These are phyloP conservation scores for Microcaecilia unicolor DNA, from an alignment of 2,797 vertebrate species.

Conservation along the genomic window DNA sequence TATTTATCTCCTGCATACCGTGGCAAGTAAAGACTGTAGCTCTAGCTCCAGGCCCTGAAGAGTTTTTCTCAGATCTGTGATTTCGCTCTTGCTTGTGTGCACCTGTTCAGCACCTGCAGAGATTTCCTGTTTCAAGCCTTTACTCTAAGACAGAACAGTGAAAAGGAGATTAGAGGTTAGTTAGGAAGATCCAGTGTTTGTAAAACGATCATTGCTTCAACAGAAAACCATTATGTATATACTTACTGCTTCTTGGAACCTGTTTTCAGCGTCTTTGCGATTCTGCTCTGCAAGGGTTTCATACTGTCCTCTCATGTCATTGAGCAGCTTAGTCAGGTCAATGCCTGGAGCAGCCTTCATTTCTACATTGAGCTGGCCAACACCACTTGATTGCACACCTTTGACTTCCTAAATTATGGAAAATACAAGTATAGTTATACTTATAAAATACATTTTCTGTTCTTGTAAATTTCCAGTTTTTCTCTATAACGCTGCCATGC, in stretches of 20 bases:
- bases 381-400: slow-evolving; percentile 5
- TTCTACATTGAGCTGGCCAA: slow-evolving; percentile 69
- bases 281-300: slow-evolving; percentile 69
- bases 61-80: slow-evolving; percentile 58
- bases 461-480: too few relatives aligned
- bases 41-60: slow-evolving; percentile 76
- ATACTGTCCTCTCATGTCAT: slow-evolving; percentile 69
- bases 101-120: slow-evolving; percentile 55
- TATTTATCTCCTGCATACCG: slow-evolving; percentile 55
- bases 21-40: slow-evolving; percentile 75
- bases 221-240: too few relatives aligned
- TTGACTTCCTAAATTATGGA: slow-evolving; percentile 16
- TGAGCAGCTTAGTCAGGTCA: slow-evolving; percentile 63
- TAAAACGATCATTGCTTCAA: too few relatives aligned
- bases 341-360: slow-evolving; percentile 68
- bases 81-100: slow-evolving; percentile 58
- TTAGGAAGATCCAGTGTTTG: too few relatives aligned
- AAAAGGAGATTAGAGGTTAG: neutral
- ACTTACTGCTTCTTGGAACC: slow-evolving; percentile 71
- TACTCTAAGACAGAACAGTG: slow-evolving; percentile 37
- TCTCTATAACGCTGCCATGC: too few relatives aligned
- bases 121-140: slow-evolving; percentile 63
- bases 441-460: too few relatives aligned
- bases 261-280: slow-evolving; percentile 61
- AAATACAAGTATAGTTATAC: too few relatives aligned